Conservation (phyloP, 2,113 vertebrate genomes). For the Gallinago paraguaiae region DNA sequence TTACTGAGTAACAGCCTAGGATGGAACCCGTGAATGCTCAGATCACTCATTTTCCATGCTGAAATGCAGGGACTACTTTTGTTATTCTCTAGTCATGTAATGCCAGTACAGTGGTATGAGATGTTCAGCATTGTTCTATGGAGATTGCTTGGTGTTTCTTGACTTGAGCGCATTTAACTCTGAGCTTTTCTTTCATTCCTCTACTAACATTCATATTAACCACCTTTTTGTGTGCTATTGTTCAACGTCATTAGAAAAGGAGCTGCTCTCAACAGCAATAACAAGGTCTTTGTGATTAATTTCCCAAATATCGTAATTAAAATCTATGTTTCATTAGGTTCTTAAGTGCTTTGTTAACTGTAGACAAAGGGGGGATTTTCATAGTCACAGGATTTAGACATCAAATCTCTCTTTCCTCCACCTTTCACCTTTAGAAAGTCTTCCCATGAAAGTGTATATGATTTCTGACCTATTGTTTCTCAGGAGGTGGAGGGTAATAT, state of each 20-base stretch:
- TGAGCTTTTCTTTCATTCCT: background rate
- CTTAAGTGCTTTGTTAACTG: background rate
- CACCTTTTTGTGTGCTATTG: background rate
- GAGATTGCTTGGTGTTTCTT: background rate
- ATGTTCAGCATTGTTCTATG: background rate
- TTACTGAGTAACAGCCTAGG: background rate
- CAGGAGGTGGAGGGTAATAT: background rate
- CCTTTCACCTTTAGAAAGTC: slow-evolving; percentile 36
- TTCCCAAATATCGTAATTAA: slow-evolving; percentile 32
- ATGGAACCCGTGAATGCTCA: background rate
- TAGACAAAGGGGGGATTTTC: slow-evolving; percentile 29
- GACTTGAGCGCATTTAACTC: background rate
- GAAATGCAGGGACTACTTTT: background rate
- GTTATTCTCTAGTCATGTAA: background rate
- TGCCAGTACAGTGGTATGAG: background rate
- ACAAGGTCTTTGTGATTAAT: background rate
- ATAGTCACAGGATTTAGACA: slow-evolving; percentile 19
- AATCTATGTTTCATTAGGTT: slow-evolving; percentile 28
- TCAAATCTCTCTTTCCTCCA: background rate
- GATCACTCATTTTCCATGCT: background rate
- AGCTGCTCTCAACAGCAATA: background rate
- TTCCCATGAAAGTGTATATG: background rate
- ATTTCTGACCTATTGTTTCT: slow-evolving; percentile 36
- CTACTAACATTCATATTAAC: background rate
- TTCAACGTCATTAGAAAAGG: background rate